phyloP scores from a whole-genome alignment of 2,113 vertebrate species.

The Irena cyanogastra region DNA sequence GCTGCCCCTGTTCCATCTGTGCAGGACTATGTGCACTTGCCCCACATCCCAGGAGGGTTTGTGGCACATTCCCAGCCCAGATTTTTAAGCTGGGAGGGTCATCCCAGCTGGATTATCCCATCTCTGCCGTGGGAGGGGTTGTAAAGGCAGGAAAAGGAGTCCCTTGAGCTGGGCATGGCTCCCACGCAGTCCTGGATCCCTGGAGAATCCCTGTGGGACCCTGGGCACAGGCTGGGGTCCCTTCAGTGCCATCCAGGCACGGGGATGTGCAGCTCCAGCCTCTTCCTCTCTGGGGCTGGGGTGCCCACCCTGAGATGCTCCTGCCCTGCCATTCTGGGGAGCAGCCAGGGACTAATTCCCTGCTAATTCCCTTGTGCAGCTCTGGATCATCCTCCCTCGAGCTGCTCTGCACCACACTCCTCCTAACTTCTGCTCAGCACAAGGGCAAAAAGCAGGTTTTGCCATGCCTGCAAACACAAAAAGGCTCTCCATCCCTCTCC shows the following conservation, averaged over 20 bases:
- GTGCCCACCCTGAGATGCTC: not conserved
- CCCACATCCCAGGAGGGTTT: not conserved
- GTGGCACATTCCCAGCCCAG: not conserved
- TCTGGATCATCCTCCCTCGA: not conserved
- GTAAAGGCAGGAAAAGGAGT: not conserved
- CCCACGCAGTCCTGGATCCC: not conserved
- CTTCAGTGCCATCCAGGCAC: not conserved
- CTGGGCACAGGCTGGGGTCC: not conserved
- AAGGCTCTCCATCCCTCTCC: not conserved
- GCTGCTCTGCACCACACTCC: not conserved
- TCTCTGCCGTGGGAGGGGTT: not conserved
- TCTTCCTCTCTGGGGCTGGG: not conserved
- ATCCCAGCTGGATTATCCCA: not conserved
- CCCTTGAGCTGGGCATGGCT: not conserved
- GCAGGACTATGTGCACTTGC: not conserved
- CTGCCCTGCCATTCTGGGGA: not conserved
- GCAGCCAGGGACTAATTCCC: not conserved
- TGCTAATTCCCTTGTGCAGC: slow-evolving; percentile 1
- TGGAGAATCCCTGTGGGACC: not conserved
- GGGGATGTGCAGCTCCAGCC: not conserved
- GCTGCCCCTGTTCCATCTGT: not conserved
- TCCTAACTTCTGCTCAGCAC: not conserved
- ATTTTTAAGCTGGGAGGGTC: not conserved
- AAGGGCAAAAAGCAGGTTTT: not conserved
- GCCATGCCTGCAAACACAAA: not conserved